Conservation (phyloP, 1,140 invertebrate species). For the Drosophila quadrilineata region DNA sequence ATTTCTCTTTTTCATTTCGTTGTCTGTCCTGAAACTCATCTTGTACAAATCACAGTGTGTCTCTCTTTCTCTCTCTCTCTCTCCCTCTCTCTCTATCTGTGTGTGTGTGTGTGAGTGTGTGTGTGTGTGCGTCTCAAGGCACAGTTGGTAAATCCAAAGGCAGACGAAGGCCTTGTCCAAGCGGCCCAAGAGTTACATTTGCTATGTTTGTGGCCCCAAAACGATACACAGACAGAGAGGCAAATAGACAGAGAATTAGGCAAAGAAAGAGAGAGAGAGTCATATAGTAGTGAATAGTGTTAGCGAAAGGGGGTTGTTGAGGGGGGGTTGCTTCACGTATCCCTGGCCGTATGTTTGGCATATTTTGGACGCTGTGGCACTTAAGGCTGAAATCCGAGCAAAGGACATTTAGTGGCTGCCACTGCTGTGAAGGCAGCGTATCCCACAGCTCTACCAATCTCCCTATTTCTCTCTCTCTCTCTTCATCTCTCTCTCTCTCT, state of each 20-base stretch:
- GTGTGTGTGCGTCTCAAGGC: slow-evolving; percentile 42
- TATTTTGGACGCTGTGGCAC: slow-evolving; percentile 63
- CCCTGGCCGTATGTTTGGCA: slow-evolving; percentile 63
- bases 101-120: slow-evolving; percentile 1
- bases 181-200: slow-evolving; percentile 35
- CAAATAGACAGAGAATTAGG: slow-evolving; percentile 11
- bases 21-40: too few species aligned
- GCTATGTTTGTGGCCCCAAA: too few species aligned
- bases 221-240: slow-evolving; percentile 10
- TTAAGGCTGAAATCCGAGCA: slow-evolving; percentile 53
- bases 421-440: slow-evolving; percentile 5
- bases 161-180: slow-evolving; percentile 11
- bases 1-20: slow-evolving; percentile 9
- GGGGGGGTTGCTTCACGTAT: too few species aligned
- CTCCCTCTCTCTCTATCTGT: too few species aligned
- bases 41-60: slow-evolving; percentile 64
- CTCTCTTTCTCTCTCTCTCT: too few species aligned
- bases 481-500: not conserved
- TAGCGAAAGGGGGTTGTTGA: not conserved
- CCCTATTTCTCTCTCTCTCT: not conserved
- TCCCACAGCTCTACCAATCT: not conserved
- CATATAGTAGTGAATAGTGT: too few species aligned
- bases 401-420: slow-evolving; percentile 19
- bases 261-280: not conserved
- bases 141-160: slow-evolving; percentile 19